Evolutionary conservation across 2,888 invertebrate genomes (phyloP).

Genomic region (Chrysina gloriosa): DNA sequence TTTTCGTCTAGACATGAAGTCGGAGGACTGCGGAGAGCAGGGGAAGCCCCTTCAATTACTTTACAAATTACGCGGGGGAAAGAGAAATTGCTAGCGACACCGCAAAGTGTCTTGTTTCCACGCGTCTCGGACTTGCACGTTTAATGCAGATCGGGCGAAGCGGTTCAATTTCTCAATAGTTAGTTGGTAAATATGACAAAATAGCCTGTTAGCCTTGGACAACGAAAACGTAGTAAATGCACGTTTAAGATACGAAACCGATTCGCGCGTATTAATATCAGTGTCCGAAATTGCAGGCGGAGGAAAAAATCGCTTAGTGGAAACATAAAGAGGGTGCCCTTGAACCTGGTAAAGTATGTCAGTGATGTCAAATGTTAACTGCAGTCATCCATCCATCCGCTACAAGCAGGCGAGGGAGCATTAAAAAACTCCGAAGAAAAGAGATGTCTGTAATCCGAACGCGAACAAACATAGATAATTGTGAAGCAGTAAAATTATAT

Average conservation of each 20-base stretch:
- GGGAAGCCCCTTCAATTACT: slow-evolving; percentile 30
- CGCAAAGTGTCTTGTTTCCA: slow-evolving; percentile 12
- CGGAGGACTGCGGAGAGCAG: slow-evolving; percentile 14
- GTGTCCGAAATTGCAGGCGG: background rate
- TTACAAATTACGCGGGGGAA: slow-evolving; percentile 27
- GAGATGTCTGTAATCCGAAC: slow-evolving; percentile 31
- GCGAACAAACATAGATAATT: slow-evolving; percentile 37
- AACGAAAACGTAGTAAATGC: slow-evolving; percentile 6
- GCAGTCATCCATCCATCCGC: slow-evolving; percentile 13
- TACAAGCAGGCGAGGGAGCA: background rate
- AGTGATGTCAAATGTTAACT: slow-evolving; percentile 39
- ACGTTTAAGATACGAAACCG: slow-evolving; percentile 16
- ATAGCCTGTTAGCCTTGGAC: slow-evolving; percentile 24
- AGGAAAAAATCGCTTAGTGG: background rate
- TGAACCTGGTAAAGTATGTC: slow-evolving; percentile 40
- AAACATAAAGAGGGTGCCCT: slow-evolving; percentile 36
- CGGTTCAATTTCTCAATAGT: slow-evolving; percentile 26
- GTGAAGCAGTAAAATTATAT: slow-evolving; percentile 42
- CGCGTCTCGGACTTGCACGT: background rate
- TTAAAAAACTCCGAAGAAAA: slow-evolving; percentile 17
- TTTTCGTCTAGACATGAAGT: slow-evolving; percentile 40
- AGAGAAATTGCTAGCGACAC: slow-evolving; percentile 13
- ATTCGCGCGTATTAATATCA: background rate
- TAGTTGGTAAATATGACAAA: slow-evolving; percentile 15
- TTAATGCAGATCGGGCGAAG: background rate